Conservation (phyloP, 2,113 vertebrate species). For the Todiramphus saurophagus region DNA sequence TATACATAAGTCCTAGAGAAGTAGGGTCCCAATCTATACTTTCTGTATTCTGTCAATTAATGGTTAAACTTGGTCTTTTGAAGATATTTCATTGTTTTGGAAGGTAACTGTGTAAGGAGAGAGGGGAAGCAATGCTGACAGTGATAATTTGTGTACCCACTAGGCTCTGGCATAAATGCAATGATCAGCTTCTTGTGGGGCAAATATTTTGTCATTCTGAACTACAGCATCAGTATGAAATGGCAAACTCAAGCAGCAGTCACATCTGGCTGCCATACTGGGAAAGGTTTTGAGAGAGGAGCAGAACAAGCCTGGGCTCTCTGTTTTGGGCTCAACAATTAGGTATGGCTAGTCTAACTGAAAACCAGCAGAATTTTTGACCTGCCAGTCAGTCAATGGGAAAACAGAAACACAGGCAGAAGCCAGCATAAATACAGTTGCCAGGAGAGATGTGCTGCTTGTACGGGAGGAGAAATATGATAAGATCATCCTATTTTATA, state of each 20-base stretch:
- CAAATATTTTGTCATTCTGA: neutral
- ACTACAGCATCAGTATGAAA: neutral
- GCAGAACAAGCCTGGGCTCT: neutral
- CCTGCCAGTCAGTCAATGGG: neutral
- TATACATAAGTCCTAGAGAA: neutral
- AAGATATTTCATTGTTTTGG: neutral
- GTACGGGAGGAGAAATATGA: neutral
- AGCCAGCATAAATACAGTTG: neutral
- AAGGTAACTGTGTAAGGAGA: neutral
- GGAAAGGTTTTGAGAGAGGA: neutral
- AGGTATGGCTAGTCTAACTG: neutral
- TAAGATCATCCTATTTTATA: neutral
- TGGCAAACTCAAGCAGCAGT: neutral
- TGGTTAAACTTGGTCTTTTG: neutral
- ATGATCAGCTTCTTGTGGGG: neutral
- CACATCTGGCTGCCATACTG: neutral
- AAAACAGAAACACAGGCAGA: neutral
- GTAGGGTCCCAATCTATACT: neutral
- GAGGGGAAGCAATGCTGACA: neutral
- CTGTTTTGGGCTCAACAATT: neutral
- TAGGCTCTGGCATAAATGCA: neutral
- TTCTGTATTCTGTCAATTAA: neutral
- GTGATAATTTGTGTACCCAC: neutral
- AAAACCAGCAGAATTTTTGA: neutral
- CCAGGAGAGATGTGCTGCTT: neutral